Percentiles rank a stretch among this genome's conserved stretches.
Evolutionary conservation across 2,888 invertebrate species (phyloP).

Genomic region (Terebella lapidaria): DNA sequence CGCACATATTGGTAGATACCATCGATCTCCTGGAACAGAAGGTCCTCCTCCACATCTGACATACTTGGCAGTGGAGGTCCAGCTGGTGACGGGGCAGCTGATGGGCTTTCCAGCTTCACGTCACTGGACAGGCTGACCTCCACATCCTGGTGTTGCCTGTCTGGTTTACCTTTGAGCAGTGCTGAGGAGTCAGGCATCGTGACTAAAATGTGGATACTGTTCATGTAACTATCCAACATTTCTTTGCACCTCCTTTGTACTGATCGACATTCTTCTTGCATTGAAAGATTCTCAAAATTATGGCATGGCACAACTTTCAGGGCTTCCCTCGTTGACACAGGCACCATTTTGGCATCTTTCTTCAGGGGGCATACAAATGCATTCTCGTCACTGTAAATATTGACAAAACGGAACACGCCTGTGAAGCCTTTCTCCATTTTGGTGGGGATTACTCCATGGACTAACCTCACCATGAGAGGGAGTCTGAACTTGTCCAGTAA

Average conservation of each 20-base stretch:
- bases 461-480: conserved; percentile 85
- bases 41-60: conserved; percentile 66
- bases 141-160: background rate
- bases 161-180: background rate
- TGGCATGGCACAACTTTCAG: conserved; percentile 63
- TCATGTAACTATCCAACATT: conserved; percentile 47
- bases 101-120: background rate
- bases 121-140: conserved; percentile 6
- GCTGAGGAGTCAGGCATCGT: conserved; percentile 32
- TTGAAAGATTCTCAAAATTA: conserved; percentile 57
- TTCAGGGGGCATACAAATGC: conserved; percentile 47
- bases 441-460: conserved; percentile 82
- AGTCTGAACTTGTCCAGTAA: conserved; percentile 76
- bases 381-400: conserved; percentile 45
- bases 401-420: conserved; percentile 43
- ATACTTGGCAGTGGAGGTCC: background rate
- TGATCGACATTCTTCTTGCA: conserved; percentile 29
- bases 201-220: conserved; percentile 47
- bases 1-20: conserved; percentile 94
- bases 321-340: conserved; percentile 79
- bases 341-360: conserved; percentile 60
- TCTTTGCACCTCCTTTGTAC: conserved; percentile 36
- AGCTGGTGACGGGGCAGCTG: background rate
- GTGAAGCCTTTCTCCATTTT: conserved; percentile 41
- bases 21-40: conserved; percentile 76